Base-by-base conservation (phyloP, 2,113 vertebrate species). In the Bos javanicus region DNA sequence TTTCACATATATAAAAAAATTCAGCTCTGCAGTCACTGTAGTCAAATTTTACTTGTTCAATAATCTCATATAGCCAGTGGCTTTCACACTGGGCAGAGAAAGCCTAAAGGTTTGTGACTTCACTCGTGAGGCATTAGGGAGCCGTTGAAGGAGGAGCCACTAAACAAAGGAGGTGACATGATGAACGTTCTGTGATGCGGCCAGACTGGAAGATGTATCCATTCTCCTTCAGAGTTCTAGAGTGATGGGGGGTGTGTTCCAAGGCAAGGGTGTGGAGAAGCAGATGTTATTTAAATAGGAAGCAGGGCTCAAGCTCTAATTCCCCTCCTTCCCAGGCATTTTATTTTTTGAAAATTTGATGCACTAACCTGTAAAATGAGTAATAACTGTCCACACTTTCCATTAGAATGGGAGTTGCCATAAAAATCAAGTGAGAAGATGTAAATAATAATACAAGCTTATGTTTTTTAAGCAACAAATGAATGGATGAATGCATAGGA, bases 111-210 rank as follows among this genome's bases (percentile, higher is more conserved):
- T 57, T 36, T 10, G 56, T 10, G 84, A 33, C 28, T 16, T 82
- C 23, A 30, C 48, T 2, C 2, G 9, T 7, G 50, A 81, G 74
- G 43, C 43, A 6, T 0, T 3, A 21, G 48, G 62, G 36, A 54
- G 62, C 57, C 57, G 33, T 3, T 46, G 39, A 48, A 89, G 56
- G 10, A 14, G 28, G 11, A 7, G 19, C 57, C 15, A 2, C 52
- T 84, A 48, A 81, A 87, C 3, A 13, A 46, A 43, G 30, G 23
- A 9, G 52, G 33, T n/a, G 64, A 78, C 23, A 0, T 30, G 30
- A 7, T 57, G 12, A 71, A 9, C 1, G 15, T 16, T 2, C 19
- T 12, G 1, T 5, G 15, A 3, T 7, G 23, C 13, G 28, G 28
- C 25, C 54, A 86, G 80, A 7, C 48, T 4, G 7, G 36, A 16